Evolutionary conservation across 2,888 invertebrate genomes (phyloP), one percentile per base, ranked within the genome.

Genomic region (Epinotia demarniana): DNA sequence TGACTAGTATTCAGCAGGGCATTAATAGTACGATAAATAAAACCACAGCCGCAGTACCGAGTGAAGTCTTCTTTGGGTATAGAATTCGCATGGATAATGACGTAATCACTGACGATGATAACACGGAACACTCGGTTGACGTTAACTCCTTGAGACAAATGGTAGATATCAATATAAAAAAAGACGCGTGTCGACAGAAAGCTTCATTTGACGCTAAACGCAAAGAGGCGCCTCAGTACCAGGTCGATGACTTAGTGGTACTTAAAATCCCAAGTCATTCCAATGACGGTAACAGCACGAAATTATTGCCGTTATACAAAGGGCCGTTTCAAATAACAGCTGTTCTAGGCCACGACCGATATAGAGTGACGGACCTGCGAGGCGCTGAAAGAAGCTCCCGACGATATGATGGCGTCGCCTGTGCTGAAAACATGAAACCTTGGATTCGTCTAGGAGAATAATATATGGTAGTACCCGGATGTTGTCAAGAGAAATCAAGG

Each of bases 251-350:
- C 23, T 77, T 81, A 13, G 80, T 82, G 0, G 75, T 82, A 0
- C 27, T 81, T 1, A 82, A 80, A 77, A 78, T 81, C 12, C 77
- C 79, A 6, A 80, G 80, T 64, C 76, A 77, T 0, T 53, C 76
- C 12, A 81, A 81, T 77, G 81, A 82, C 9, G 81, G 81, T 0
- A 77, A 79, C 49, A 82, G 81, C 63, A 80, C 77, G 0, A 82
- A 81, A 33, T 39, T 81, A 13, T 69, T 82, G 73, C 80, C 81
- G 0, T 5, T 79, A 3, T 82, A 66, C 33, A 81, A 81, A 53
- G 81, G 80, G 0, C 82, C 82, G 8, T 81, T 81, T 33, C 79
- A 81, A 57, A 39, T 82, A 0, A 79, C 53, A 33, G 69, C 78
- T n/a, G 66, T 79, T 1, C 39, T 82, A n/a, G 80, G 80, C 0